These are phyloP conservation scores for Seriola rivoliana DNA, from an alignment of 2,113 vertebrate genomes.

Conservation along the genomic window DNA sequence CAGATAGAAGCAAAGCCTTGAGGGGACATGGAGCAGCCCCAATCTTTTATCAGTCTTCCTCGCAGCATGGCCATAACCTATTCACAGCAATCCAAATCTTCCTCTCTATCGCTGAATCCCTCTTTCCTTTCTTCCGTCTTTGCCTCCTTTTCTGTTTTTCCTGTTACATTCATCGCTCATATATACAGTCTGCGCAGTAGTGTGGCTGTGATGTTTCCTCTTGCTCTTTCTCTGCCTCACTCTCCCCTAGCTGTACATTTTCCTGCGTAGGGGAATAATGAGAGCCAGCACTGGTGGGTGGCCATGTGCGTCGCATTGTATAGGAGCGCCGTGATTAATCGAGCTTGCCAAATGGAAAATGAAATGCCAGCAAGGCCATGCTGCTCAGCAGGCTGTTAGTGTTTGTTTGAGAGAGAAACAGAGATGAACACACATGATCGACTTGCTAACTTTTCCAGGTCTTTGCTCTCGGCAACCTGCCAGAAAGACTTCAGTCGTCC, in stretches of 20 bases:
- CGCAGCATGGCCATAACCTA: constrained; percentile 50
- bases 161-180: constrained; percentile 27
- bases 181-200: neutral
- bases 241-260: constrained; percentile 64
- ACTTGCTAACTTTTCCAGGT: constrained; percentile 69
- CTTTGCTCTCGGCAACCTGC: constrained; percentile 52
- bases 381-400: constrained; percentile 66
- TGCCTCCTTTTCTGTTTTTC: constrained; percentile 12
- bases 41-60: constrained; percentile 73
- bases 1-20: constrained; percentile 69
- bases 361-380: constrained; percentile 72
- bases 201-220: neutral
- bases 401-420: constrained; percentile 59
- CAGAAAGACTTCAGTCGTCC: constrained; percentile 52
- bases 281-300: constrained; percentile 66
- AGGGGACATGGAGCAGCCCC: constrained; percentile 71
- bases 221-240: constrained; percentile 31
- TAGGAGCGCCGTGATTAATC: constrained; percentile 81
- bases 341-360: constrained; percentile 83
- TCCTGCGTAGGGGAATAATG: constrained; percentile 66
- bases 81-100: constrained; percentile 57
- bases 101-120: constrained; percentile 28
- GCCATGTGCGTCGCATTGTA: constrained; percentile 71
- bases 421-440: constrained; percentile 68
- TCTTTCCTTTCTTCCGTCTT: constrained; percentile 16